These are phyloP conservation scores for Zoanthus sansibaricus DNA, from an alignment of 92 coral and sea anemone genomes.

Conservation along the genomic window DNA sequence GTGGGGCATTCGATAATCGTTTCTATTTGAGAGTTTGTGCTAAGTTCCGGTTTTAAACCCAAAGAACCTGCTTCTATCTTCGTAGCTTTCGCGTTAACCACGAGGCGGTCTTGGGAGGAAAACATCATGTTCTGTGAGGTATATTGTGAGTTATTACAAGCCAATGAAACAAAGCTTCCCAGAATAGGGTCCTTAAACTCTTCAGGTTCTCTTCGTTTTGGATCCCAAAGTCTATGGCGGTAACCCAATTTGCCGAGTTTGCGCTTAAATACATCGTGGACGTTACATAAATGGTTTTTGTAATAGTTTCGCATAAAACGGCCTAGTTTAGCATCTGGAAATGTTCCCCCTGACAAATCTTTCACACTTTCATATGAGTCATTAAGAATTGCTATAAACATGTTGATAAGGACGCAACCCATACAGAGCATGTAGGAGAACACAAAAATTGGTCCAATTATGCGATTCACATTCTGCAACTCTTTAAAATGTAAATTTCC, in stretches of 20 bases:
- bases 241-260: constrained; percentile 76
- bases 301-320: constrained; percentile 74
- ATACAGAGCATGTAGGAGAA: constrained; percentile 77
- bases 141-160: constrained; percentile 52
- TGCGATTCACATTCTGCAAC: constrained; percentile 59
- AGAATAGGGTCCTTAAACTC: constrained; percentile 35
- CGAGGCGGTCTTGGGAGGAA: constrained; percentile 17
- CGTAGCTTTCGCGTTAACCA: neutral
- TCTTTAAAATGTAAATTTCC: constrained; percentile 71
- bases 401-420: constrained; percentile 82
- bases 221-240: constrained; percentile 64
- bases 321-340: constrained; percentile 85
- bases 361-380: constrained; percentile 81
- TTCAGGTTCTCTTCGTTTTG: constrained; percentile 49
- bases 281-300: constrained; percentile 42
- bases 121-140: neutral
- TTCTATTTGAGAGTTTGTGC: constrained; percentile 45
- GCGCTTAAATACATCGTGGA: constrained; percentile 68
- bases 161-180: constrained; percentile 67
- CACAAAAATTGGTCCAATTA: constrained; percentile 76
- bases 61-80: neutral
- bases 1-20: constrained; percentile 69
- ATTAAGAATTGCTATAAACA: constrained; percentile 89
- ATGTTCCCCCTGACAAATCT: constrained; percentile 80
- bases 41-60: neutral